A percentile compares a stretch with the other conserved stretches of the same genome.
phyloP scores from a whole-genome alignment of 2,888 invertebrate species.

The Antheraea assamensis region DNA sequence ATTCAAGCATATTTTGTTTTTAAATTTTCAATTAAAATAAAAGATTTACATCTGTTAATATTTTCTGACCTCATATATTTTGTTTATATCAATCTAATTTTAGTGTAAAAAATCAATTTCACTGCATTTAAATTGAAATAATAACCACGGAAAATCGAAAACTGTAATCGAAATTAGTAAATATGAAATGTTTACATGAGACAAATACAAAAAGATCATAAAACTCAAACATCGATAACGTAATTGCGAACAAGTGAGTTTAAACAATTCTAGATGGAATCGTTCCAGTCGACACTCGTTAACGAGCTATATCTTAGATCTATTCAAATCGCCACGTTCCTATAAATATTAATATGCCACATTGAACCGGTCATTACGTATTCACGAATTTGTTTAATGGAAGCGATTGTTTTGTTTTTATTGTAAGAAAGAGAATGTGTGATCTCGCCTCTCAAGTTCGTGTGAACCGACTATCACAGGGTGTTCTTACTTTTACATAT shows the following conservation, averaged over 20 bases:
- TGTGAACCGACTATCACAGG: constrained; percentile 59
- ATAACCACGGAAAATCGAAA: background rate
- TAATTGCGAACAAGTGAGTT: constrained; percentile 60
- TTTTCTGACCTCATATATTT: too few relatives aligned
- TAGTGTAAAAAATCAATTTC: too few relatives aligned
- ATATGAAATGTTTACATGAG: constrained; percentile 1
- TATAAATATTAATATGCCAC: constrained; percentile 76
- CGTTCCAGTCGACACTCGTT: constrained; percentile 46
- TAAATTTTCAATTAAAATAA: too few relatives aligned
- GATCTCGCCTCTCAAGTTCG: constrained; percentile 60
- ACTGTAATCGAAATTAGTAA: background rate
- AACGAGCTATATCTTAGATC: constrained; percentile 69
- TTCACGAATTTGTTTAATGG: constrained; percentile 77
- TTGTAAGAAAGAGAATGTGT: constrained; percentile 48
- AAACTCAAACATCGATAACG: constrained; percentile 50
- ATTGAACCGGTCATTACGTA: constrained; percentile 63
- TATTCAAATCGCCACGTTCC: constrained; percentile 63
- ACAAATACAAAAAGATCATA: constrained; percentile 3
- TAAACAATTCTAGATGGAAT: constrained; percentile 56
- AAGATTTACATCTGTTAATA: too few relatives aligned
- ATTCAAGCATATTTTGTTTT: too few relatives aligned
- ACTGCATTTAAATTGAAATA: too few relatives aligned
- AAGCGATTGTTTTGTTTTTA: constrained; percentile 70
- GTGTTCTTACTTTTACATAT: constrained; percentile 38
- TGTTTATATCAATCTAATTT: too few relatives aligned